Evolutionary conservation across 2,797 vertebrate species (phyloP).

Genomic region (Microhierax caerulescens): DNA sequence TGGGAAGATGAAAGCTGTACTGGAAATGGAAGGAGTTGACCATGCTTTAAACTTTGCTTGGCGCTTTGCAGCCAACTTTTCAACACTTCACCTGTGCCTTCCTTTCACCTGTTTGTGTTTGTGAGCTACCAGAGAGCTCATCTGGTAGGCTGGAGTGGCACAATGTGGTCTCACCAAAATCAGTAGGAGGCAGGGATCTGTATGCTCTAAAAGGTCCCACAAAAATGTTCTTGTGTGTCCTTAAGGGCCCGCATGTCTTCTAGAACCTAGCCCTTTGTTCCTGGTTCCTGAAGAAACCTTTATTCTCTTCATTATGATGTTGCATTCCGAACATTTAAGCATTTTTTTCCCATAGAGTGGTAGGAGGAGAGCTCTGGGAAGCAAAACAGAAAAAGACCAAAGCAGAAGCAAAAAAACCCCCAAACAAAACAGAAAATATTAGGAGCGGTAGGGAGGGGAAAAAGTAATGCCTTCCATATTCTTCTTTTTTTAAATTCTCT

Average conservation of each 20-base stretch:
- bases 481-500: not conserved
- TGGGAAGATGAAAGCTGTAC: not conserved
- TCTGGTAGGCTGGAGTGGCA: not conserved
- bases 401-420: not conserved
- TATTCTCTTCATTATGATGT: not conserved
- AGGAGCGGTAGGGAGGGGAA: not conserved
- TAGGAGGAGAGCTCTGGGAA: not conserved
- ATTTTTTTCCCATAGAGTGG: not conserved
- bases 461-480: not conserved
- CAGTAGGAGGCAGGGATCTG: not conserved
- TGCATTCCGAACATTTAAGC: not conserved
- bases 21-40: not conserved
- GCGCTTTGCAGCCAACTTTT: not conserved
- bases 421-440: not conserved
- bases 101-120: not conserved
- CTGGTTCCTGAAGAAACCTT: not conserved
- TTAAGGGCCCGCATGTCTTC: not conserved
- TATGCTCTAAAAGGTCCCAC: not conserved
- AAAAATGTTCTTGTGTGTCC: not conserved
- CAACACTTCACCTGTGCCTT: not conserved
- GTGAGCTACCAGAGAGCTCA: not conserved
- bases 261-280: not conserved
- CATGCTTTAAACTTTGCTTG: not conserved
- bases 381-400: not conserved
- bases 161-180: not conserved